Evolutionary conservation across 2,797 vertebrate species (phyloP).

Genomic region (Triplophysa yarkandensis): DNA sequence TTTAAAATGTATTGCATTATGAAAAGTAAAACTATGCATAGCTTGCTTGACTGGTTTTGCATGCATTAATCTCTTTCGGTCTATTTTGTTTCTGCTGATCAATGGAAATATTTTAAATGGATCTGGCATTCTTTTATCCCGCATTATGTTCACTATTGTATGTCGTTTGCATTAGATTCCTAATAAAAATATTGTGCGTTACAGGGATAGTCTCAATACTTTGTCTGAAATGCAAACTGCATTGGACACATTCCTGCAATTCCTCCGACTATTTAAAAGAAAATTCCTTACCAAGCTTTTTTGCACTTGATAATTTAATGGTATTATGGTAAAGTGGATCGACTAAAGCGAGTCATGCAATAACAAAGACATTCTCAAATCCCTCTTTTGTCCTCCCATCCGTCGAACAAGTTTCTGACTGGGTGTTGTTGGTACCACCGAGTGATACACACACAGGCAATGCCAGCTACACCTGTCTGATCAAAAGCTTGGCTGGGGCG

Average conservation of each 20-base stretch:
- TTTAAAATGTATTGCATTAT: neutral
- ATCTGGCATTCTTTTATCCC: neutral
- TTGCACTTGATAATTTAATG: constrained; percentile 17
- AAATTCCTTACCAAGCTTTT: neutral
- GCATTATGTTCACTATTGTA: neutral
- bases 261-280: constrained; percentile 9
- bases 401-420: constrained; percentile 27
- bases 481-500: constrained; percentile 23
- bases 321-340: constrained; percentile 31
- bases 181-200: constrained; percentile 19
- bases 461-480: constrained; percentile 46
- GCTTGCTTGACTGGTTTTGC: neutral
- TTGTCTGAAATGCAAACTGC: neutral
- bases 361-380: constrained; percentile 17
- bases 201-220: constrained; percentile 6
- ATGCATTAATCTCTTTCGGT: neutral
- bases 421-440: constrained; percentile 28
- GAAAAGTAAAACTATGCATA: neutral
- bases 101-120: neutral
- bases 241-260: constrained; percentile 39
- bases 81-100: neutral
- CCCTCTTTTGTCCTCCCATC: constrained; percentile 17
- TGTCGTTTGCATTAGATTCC: constrained; percentile 21
- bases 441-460: constrained; percentile 32
- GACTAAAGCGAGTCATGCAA: neutral